Evolutionary conservation across 1,140 invertebrate genomes (phyloP), one percentile per base, ranked within the genome.

Genomic region (Lepidotrigona ventralis): DNA sequence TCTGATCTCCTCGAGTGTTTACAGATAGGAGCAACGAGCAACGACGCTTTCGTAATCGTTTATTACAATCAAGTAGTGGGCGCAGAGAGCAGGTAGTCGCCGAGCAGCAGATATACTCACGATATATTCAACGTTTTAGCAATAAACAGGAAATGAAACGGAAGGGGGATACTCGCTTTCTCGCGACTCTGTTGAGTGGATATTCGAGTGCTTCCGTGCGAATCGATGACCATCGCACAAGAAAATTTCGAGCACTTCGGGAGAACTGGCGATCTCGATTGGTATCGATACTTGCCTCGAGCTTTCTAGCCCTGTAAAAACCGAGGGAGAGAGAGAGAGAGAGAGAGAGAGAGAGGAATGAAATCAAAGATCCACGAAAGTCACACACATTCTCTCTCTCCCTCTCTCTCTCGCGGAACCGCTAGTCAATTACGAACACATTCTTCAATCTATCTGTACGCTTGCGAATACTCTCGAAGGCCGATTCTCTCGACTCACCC

Each of bases 341-440:
- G 46, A 60, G 19, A 26, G 39, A 60, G 1, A 23, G 56, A 58
- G 56, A 19, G 68, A 9, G 11, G 53, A 39, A 1, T 8, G 8
- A 17, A 21, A 15, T 33, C 33, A 33, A 33, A 33, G 33, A 70
- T 70, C 23, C 11, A n/a, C 21, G 23, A 70, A 84, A 75, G 84
- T 66, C 6, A 11, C 39, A 46, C 39, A 46, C 39, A 8, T 46
- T 46, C 39, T 46, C 58, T n/a, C 58, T 53, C 9, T 51, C 53
- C 51, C n/a, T 71, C 9, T 51, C 53, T 68, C n/a, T 83, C 56
- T 71, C 73, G 78, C 33, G 75, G 91, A 46, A 89, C 90, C 91
- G 90, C 92, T 93, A 93, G 93, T 93, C 93, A 93, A 93, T 93
- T 93, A 93, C 81, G 87, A 83, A 88, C 88, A 58, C 29, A 91